Base-by-base conservation (phyloP, 92 coral and sea anemone species). In the Micromussa lordhowensis region DNA sequence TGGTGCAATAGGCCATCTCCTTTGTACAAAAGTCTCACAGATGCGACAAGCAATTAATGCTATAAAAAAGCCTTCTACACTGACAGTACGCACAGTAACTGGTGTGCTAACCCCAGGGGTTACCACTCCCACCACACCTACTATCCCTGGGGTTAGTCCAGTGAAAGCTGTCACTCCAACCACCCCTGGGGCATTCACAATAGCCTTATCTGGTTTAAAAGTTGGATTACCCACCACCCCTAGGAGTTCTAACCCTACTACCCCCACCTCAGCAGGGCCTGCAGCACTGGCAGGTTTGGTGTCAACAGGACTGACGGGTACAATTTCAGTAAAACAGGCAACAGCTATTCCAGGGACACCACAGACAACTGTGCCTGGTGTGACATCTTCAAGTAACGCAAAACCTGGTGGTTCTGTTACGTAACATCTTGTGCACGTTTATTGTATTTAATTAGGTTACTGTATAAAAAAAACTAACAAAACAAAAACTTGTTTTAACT, bases 1-100 rank as follows among this genome's bases (percentile, higher is more conserved):
- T 86, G 99, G 99, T 17, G 73, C 85, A 35, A 85, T 97, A 12
- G 99, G 98, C 0, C 95, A 91, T 29, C 81, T 91, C 3, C 78
- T 97, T 48, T 97, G 96, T 31, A 89, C 97, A 9, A 95, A 92
- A 75, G 99, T 97, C 53, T 84, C 91, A 30, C 99, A 97, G 82
- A 86, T 97, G 70, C 93, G 99, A 28, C 99, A 95, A 88, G 94
- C 95, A 24, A 86, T 97, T 57, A 94, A 89, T 68, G 92, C 96
- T 48, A 93, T 94, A 71, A 96, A 94, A 53, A 92, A 92, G 90
- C 94, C 99, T 3, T 92, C 90, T 22, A 84, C 95, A 68, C 88
- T 95, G 3, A 92, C 94, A 49, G 86, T 95, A 2, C 90, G 89
- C 63, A 88, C 96, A 44, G 72, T 82, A 18, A 26, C 88, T 36